Evolutionary conservation across 1,140 invertebrate species (phyloP).

Genomic region (Cephus cinctus): DNA sequence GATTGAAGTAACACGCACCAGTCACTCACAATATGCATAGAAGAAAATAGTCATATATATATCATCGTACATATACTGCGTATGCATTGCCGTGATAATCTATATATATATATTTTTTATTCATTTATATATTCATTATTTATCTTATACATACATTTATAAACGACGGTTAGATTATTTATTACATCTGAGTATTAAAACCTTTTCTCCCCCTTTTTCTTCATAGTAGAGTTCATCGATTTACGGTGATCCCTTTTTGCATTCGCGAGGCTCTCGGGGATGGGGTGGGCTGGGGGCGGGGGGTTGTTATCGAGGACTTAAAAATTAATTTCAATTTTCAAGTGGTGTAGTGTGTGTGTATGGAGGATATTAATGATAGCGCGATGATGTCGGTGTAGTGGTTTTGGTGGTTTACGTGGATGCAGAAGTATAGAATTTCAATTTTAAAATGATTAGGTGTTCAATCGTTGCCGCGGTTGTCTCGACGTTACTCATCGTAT

Average conservation of each 20-base stretch:
- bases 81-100: constrained; percentile 35
- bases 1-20: constrained; percentile 38
- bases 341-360: too few relatives aligned
- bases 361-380: too few relatives aligned
- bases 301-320: too few relatives aligned
- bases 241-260: not conserved
- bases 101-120: constrained; percentile 26
- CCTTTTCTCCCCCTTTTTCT: constrained; percentile 1
- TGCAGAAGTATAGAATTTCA: too few relatives aligned
- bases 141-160: constrained; percentile 32
- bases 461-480: too few relatives aligned
- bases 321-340: too few relatives aligned
- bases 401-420: too few relatives aligned
- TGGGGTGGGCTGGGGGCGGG: too few relatives aligned
- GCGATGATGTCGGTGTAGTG: too few relatives aligned
- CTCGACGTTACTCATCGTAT: too few relatives aligned
- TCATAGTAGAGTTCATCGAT: constrained; percentile 8
- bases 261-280: constrained; percentile 8
- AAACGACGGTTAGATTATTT: constrained; percentile 42
- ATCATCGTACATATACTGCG: constrained; percentile 37
- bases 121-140: constrained; percentile 25
- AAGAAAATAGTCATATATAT: constrained; percentile 50
- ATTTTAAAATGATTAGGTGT: too few relatives aligned
- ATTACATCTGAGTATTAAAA: constrained; percentile 43
- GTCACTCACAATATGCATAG: constrained; percentile 45